Evolutionary conservation across 2,113 vertebrate genomes (phyloP).

Genomic region (Elachura formosa): DNA sequence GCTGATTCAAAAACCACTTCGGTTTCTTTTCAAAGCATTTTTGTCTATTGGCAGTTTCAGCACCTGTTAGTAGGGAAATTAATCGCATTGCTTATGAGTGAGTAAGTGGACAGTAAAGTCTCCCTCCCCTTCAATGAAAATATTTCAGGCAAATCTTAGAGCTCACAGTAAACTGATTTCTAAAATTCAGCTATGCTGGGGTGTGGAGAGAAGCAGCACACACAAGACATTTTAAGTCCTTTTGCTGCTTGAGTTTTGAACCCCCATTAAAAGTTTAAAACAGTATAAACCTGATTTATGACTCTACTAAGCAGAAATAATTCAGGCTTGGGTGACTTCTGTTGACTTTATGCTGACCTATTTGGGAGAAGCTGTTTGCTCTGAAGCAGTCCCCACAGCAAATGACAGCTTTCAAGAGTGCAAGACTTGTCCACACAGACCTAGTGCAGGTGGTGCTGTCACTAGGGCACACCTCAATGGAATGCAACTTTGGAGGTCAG

Average conservation of each 20-base stretch:
- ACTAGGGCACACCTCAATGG: neutral
- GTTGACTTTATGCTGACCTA: neutral
- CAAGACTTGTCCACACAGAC: neutral
- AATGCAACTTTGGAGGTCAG: neutral
- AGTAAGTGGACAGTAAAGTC: neutral
- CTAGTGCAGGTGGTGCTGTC: neutral
- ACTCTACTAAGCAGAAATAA: neutral
- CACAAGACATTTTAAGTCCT: neutral
- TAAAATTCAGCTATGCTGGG: neutral
- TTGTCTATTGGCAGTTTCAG: neutral
- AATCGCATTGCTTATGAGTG: neutral
- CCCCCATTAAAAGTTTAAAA: neutral
- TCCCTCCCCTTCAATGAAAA: neutral
- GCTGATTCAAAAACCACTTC: neutral
- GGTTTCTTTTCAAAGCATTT: neutral
- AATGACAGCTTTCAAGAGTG: neutral
- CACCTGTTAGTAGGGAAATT: neutral
- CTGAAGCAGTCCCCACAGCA: neutral
- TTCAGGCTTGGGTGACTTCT: neutral
- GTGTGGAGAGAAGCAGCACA: neutral
- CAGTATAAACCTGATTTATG: neutral
- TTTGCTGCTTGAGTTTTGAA: neutral
- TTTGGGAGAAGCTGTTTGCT: constrained; percentile 3
- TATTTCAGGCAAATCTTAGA: neutral
- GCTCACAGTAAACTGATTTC: neutral